Evolutionary conservation across 1,140 invertebrate species (phyloP), one percentile per base, ranked within the genome.

Genomic region (Penaeus indicus): DNA sequence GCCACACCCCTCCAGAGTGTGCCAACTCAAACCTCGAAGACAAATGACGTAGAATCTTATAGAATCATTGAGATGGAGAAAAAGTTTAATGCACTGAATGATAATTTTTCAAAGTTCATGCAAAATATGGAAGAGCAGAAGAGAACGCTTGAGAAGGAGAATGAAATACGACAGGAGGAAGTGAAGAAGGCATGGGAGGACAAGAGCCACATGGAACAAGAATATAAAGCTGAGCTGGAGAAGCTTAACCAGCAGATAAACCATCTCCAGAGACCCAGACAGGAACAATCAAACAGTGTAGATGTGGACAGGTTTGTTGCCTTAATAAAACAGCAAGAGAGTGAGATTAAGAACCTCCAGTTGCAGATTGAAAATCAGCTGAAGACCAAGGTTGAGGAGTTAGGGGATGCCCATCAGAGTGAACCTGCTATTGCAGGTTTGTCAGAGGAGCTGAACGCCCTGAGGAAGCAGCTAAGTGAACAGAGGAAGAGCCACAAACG

Each of bases 51-150:
- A 47, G 89, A 90, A 67, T 64, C 69, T 27, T 90, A 78, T 83
- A 82, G 69, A 79, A 38, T 90, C 38, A 47, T 60, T n/a, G 89
- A 90, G 69, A 86, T 90, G 63, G 84, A 90, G 47, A 83, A 75
- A 62, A 90, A 86, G 61, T 90, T 83, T 27, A 77, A 86, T 75
- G 47, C 69, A 2, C 86, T 90, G 89, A 86, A 86, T 83, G 85
- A 90, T 62, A 90, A 86, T 75, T 84, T 90, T 47, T n/a, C 47
- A 13, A 81, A 64, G 21, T 64, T 90, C 4, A 32, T 86, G 22
- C 81, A 42, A 75, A 85, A 90, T 27, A 67, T 90, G 60, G 89
- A 90, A 80, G 79, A 86, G 27, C 89, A 90, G 61, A 90, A 90
- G 67, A 77, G 63, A 38, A 78, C 69, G 13, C 61, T 90, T 19